Evolutionary conservation across 2,888 invertebrate genomes (phyloP).

Genomic region (Conops quadrifasciatus): DNA sequence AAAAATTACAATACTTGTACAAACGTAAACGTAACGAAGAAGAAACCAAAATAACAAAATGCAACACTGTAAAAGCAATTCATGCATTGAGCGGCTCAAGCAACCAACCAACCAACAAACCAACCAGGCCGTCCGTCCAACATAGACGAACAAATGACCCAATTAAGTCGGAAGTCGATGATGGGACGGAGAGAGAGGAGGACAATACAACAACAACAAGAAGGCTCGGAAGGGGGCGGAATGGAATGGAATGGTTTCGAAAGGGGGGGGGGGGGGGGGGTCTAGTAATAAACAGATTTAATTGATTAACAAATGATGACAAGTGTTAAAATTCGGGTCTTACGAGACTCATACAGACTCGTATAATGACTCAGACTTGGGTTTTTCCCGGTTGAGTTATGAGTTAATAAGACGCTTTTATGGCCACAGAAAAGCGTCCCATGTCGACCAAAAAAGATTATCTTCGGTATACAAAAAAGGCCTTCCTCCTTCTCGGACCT

Average conservation of each 20-base stretch:
- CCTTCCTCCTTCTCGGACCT: no score
- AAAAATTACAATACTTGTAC: conserved; percentile 35
- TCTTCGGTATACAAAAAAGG: no score
- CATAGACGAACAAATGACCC: conserved; percentile 18
- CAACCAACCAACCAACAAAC: not conserved
- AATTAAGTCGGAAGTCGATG: conserved; percentile 1
- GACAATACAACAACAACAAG: no score
- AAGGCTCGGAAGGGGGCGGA: no score
- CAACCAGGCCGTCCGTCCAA: not conserved
- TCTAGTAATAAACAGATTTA: not conserved
- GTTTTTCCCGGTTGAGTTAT: no score
- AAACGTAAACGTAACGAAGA: conserved; percentile 15
- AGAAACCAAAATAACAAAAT: conserved; percentile 27
- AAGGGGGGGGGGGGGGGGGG: not conserved
- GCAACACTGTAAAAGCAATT: conserved; percentile 15
- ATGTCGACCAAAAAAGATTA: no score
- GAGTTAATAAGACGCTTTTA: no score
- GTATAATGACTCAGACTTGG: no score
- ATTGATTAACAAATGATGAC: no score
- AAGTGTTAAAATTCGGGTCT: no score
- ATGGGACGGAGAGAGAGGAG: not conserved
- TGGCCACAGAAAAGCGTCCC: no score
- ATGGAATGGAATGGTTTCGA: not conserved
- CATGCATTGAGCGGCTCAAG: not conserved
- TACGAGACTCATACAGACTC: no score